A percentile compares a stretch with the other conserved stretches of the same genome.
Conservation (phyloP, 2,113 vertebrate species). For the Caranx melampygus region DNA sequence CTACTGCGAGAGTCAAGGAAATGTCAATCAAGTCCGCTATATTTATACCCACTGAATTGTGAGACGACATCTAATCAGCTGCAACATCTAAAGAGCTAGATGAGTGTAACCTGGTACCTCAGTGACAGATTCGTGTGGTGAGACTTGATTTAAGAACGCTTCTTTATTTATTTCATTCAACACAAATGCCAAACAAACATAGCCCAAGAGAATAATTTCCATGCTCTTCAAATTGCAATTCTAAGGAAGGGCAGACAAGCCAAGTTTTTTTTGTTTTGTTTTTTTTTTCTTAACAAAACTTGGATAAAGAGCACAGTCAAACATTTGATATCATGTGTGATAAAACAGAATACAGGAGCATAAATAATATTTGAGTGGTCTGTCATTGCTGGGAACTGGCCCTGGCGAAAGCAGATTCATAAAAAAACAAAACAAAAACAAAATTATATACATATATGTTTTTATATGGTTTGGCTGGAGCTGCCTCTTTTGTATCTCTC, state of each 20-base stretch:
- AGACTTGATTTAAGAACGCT: constrained; percentile 1
- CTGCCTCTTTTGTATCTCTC: constrained; percentile 67
- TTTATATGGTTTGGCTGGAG: constrained; percentile 60
- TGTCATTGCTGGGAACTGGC: constrained; percentile 58
- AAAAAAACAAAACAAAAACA: constrained; percentile 31
- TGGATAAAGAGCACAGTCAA: constrained; percentile 23
- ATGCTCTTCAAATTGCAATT: background rate
- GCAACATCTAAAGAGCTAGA: constrained; percentile 2
- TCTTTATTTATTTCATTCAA: background rate
- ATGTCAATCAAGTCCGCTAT: constrained; percentile 5
- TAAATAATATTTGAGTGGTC: constrained; percentile 51
- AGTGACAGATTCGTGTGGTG: constrained; percentile 18
- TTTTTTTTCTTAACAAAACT: background rate
- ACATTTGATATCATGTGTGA: background rate
- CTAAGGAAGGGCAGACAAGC: constrained; percentile 18
- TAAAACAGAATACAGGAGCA: constrained; percentile 8
- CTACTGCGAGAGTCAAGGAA: background rate
- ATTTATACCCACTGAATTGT: constrained; percentile 1
- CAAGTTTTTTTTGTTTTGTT: too few species aligned
- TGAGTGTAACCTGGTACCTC: constrained; percentile 9
- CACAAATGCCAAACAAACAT: background rate
- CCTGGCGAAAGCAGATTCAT: constrained; percentile 64
- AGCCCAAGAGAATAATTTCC: background rate
- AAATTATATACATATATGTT: constrained; percentile 23
- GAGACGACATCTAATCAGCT: constrained; percentile 20